Base-by-base conservation (phyloP, 1,140 invertebrate species). In the Microplitis demolitor region DNA sequence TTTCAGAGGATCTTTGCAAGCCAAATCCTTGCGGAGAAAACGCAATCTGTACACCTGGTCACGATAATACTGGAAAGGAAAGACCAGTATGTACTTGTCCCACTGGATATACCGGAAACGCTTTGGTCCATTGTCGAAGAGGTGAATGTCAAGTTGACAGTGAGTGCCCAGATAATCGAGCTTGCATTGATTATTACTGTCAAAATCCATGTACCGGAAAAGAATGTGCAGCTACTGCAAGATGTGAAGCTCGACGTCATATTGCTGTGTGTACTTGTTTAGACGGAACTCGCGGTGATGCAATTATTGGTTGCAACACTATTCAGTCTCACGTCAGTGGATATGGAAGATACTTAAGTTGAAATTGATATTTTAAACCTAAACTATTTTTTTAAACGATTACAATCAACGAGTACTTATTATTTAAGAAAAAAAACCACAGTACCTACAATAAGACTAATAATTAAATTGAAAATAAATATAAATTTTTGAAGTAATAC, bases 181-280 rank as follows among this genome's bases (percentile, higher is more conserved):
- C 92, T 58, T 95, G 93, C 79, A 92, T 93, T 53, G 91, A 93
- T 73, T 93, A 92, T 79, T 85, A 88, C 58, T 94, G 93, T 80
- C 89, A 91, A 66, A 92, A 94, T 83, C 93, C 93, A 0, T 96
- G 94, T 80, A 89, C 91, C 13, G 92, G 92, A 3, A 81, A 79
- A 64, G 93, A 95, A 78, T 96, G 95, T 78, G 93, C 92, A 62
- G 76, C 67, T 0, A 83, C 66, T 35, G 85, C 85, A 0, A 70
- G 34, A 73, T 94, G 93, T 78, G 91, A 92, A 61, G 90, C 93
- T 0, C 88, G 93, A 67, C 91, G 94, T 77, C 95, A 96, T 81
- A 90, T 95, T 58, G 94, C 95, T 2, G 93, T 95, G 11, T 97
- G 95, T 82, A 93, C 93, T 1, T 97, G 95, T 80, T 92, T 93